Base-by-base conservation (phyloP, 2,113 vertebrate genomes). In the Microcebus tavaratra region DNA sequence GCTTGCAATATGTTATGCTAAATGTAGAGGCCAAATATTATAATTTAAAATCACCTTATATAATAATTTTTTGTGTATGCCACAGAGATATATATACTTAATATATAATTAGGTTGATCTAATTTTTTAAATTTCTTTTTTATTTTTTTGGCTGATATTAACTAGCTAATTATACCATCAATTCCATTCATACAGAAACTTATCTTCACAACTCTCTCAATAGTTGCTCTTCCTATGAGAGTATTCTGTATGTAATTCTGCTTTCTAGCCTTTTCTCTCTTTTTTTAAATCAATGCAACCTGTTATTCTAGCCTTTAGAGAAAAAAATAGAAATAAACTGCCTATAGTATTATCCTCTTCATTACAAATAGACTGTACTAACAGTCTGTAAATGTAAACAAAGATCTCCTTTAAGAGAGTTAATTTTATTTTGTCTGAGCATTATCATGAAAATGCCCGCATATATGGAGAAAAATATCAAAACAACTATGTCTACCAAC, bases 31-130 rank as follows among this genome's bases (percentile, higher is more conserved):
- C 2, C 36, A 81, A 78, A 85, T 82, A 80, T 8, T 85, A 34
- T 85, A 84, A 78, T 67, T 83, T 72, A 83, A 83, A 88, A 20
- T 61, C 45, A 94, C 27, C 76, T 85, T 34, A 88, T 84, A 68
- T 75, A 55, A 36, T 91, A 63, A 4, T 75, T 72, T 5, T 90
- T 42, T 85, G 14, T 48, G 0, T n/a, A 73, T 48, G 25, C 0
- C 18, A 57, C 36, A 65, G 5, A 55, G 20, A 27, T 39, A 53
- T 57, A 76, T 57, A 76, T 4, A 72, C 4, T 9, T 53, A 36
- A 45, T 53, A n/a, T 29, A 25, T 2, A 91, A 39, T 88, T 80
- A 79, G 3, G 0, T 2, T 78, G 29, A 78, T 48, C 2, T 1
- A 65, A 78, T 0, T 27, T 68, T 85, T 63, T 39, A 11, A 57